phyloP scores from a whole-genome alignment of 2,113 vertebrate species.

The Cyprinodon tularosa region DNA sequence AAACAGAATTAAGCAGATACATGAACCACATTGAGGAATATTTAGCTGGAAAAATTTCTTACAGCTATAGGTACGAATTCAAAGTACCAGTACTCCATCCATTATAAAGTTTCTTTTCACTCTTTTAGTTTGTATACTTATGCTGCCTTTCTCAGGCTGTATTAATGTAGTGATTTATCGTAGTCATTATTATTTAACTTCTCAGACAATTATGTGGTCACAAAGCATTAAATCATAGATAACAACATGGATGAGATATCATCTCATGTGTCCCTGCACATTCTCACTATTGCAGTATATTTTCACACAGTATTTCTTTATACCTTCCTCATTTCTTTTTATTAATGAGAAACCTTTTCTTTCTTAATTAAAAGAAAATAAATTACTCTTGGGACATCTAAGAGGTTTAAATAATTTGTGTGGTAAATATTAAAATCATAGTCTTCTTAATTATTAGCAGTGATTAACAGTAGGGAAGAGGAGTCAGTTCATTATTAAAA shows the following conservation, averaged over 20 bases:
- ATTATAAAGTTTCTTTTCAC: constrained; percentile 9
- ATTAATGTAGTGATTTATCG: constrained; percentile 62
- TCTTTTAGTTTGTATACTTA: constrained; percentile 32
- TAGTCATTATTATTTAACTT: constrained; percentile 71
- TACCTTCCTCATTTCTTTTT: constrained; percentile 52
- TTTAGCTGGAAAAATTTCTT: constrained; percentile 6
- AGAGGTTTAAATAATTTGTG: constrained; percentile 68
- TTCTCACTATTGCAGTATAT: constrained; percentile 73
- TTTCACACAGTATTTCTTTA: constrained; percentile 69
- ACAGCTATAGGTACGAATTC: constrained; percentile 8
- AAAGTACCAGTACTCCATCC: constrained; percentile 33
- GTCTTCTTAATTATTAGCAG: constrained; percentile 66
- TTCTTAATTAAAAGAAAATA: constrained; percentile 79
- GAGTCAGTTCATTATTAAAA: constrained; percentile 39
- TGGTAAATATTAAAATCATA: constrained; percentile 53
- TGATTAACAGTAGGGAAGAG: constrained; percentile 31
- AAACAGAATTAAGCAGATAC: neutral
- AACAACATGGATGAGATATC: constrained; percentile 34
- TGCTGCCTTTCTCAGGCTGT: constrained; percentile 31
- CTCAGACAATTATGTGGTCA: constrained; percentile 71
- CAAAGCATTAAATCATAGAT: constrained; percentile 72
- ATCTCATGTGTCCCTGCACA: neutral
- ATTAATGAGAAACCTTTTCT: constrained; percentile 60
- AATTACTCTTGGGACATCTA: constrained; percentile 69
- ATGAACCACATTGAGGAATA: neutral